Evolutionary conservation across 2,888 invertebrate species (phyloP), one percentile per base, ranked within the genome.

Genomic region (Mechanitis mazaeus): DNA sequence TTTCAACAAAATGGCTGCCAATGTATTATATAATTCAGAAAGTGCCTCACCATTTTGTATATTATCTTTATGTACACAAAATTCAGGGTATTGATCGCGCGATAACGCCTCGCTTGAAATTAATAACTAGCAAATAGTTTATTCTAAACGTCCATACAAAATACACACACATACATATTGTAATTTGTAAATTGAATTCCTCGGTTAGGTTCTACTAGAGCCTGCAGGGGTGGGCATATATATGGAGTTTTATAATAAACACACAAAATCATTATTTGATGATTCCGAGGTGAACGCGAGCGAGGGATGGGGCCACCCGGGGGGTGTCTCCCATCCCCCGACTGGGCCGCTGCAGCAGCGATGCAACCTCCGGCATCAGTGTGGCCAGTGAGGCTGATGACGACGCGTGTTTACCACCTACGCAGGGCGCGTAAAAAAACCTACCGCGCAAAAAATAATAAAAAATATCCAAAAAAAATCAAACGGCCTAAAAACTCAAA

Each of bases 241-340:
- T 68, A 64, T 70, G 71, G 64, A 76, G 81, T 87, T 89, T 88
- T 86, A 88, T 88, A 80, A 85, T 87, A 85, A 85, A 85, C 83
- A 83, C 80, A 80, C 80, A 81, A 87, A 88, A 90, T 89, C 86
- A 90, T 90, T 90, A 89, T 87, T 88, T 87, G 90, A 90, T 89
- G 90, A 90, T 88, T 87, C 78, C 80, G 83, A 78, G 86, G 86
- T 76, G 78, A 75, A 77, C 78, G 83, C 78, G 84, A 50, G 50
- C 31, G 31, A n/a, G 50, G 50, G 31, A 31, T 28, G 50, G 77
- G 85, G 62, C 56, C 70, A 75, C 75, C 69, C 69, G 69, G 59
- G 57, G 69, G 75, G 74, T 77, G 67, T 61, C 56, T 63, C 85
- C 74, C 85, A 81, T 78, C 72, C 87, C 83, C 75, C 72, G 69